Evolutionary conservation across 2,888 invertebrate species (phyloP).

Genomic region (Eupeodes luniger): DNA sequence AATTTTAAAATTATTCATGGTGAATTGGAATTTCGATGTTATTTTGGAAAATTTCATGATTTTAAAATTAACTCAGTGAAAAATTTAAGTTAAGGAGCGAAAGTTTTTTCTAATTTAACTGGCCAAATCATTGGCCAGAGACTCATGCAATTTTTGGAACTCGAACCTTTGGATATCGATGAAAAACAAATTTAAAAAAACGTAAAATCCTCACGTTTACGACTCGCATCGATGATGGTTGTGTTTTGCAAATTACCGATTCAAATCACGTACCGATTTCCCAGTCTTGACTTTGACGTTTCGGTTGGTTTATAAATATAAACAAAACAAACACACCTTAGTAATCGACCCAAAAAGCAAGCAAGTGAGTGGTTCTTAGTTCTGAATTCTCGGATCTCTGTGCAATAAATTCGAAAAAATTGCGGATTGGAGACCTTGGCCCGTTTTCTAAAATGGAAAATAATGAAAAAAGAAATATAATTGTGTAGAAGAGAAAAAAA

Average conservation of each 20-base stretch:
- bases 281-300: slow-evolving; percentile 4
- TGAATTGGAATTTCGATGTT: slow-evolving; percentile 2
- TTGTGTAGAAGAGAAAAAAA: not conserved
- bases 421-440: slow-evolving; percentile 13
- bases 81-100: not conserved
- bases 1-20: not conserved
- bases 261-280: slow-evolving; percentile 10
- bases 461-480: not conserved
- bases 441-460: slow-evolving; percentile 1
- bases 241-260: not conserved
- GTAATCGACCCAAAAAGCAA: slow-evolving; percentile 20
- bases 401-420: not conserved
- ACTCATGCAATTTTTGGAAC: slow-evolving; percentile 8
- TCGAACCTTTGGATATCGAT: slow-evolving; percentile 1
- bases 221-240: slow-evolving; percentile 7
- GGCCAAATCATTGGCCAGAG: too few relatives aligned
- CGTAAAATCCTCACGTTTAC: slow-evolving; percentile 17
- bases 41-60: not conserved
- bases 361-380: not conserved
- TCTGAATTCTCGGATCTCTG: too few relatives aligned
- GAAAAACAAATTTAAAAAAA: not conserved
- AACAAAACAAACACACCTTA: not conserved
- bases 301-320: not conserved
- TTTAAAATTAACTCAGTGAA: not conserved
- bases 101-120: too few relatives aligned